Base-by-base conservation (phyloP, 1,140 invertebrate genomes). In the Streblospio benedicti region DNA sequence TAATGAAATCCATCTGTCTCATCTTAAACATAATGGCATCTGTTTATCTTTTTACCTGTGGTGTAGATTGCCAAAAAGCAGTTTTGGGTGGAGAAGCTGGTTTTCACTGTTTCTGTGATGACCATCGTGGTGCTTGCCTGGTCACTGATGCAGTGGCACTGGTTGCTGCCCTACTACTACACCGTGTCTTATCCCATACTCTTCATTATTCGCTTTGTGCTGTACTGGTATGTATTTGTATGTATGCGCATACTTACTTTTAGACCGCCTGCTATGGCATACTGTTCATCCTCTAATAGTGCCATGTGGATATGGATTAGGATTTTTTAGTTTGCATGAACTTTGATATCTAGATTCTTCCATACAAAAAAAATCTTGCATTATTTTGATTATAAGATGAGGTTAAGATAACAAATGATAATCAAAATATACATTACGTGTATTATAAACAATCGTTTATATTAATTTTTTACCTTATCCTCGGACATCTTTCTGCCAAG, bases 81-180 rank as follows among this genome's bases (percentile, higher is more conserved):
- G 1, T 54, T 63, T 3, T n/a, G 65, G 5, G 18, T 61, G 31
- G 68, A 72, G 60, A 74, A 74, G 44, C 14, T 66, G n/a, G 64
- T 71, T 4, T 70, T 62, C 57, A 58, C 71, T 9, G 33, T 67
- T 4, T 54, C 66, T 1, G 56, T 72, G 14, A 52, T 66, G 1
- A 64, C 63, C 1, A 55, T 72, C 38, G 51, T 71, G 2, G 43
- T 66, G 6, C 25, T 74, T n/a, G 63, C 67, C 16, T 69, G 69
- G 51, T 53, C 59, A 6, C 23, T 67, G 4, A 49, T 68, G 6
- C 57, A 63, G 31, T 61, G 61, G 14, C 68, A 70, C 18, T 72
- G 69, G 69, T 25, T 69, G 35, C 20, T 74, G 3, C 72, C 72
- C 0, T 69, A 69, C 43, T 67, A 65, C 53, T 72, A 70, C 54